Base-by-base conservation (phyloP, 1,140 invertebrate genomes). In the Aphelenchoides besseyi region DNA sequence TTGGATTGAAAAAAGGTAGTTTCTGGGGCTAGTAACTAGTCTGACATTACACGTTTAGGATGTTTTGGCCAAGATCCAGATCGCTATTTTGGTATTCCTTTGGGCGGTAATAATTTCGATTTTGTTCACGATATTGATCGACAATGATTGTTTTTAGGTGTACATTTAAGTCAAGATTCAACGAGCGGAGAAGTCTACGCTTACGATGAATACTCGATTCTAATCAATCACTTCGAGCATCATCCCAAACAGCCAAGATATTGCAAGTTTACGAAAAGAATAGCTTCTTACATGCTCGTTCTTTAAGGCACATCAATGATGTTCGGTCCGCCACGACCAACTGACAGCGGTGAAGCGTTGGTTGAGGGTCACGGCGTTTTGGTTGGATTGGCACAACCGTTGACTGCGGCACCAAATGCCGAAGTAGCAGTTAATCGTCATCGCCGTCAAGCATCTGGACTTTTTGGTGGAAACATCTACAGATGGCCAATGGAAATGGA, bases 141-240 rank as follows among this genome's bases (percentile, higher is more conserved):
- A 33, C 77, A 80, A 36, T 81, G 76, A 18, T 59, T 79, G 8
- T 78, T 78, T 12, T 62, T 78, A n/a, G 78, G 76, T 2, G 37
- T 78, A 18, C 76, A 78, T 75, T 76, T 77, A 29, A 79, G 76
- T 32, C 41, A 78, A 30, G 76, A 81, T 48, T 78, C 74, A 0
- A 78, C 76, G 18, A 78, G 74, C 32, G 79, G 78, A 8, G 81
- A 80, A 71, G 41, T 80, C 29, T 80, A 84, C 71, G 81, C 81
- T 16, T 79, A 79, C 23, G 79, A 80, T 69, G 79, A 80, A 69
- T 83, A 74, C 64, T 73, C 79, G 28, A 73, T 80, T 18, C 52
- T 81, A 18, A 83, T 80, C 57, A 81, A 83, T 66, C 82, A 80
- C 52, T 83, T 80, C 64, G 54, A 68, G 16, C 81, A 80, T 57